phyloP scores from a whole-genome alignment of 1,140 invertebrate species.

The Penaeus vannamei region DNA sequence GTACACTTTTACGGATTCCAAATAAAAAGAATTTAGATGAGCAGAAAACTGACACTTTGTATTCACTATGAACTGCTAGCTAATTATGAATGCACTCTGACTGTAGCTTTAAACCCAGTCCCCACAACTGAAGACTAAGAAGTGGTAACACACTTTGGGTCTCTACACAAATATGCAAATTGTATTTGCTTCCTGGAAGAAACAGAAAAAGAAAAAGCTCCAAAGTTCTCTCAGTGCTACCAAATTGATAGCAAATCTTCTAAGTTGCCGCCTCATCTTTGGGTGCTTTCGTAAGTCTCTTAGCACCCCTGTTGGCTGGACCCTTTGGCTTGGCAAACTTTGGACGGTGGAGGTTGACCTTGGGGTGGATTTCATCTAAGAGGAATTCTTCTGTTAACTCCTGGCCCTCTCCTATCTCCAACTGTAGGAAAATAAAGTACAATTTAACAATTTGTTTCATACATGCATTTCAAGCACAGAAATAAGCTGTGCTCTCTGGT shows the following conservation, averaged over 20 bases:
- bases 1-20: too few relatives aligned
- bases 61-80: too few relatives aligned
- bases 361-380: slow-evolving; percentile 94
- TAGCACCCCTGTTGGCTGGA: slow-evolving; percentile 91
- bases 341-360: slow-evolving; percentile 88
- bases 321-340: slow-evolving; percentile 97
- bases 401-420: slow-evolving; percentile 91
- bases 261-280: slow-evolving; percentile 41
- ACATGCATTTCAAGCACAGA: background rate
- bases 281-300: slow-evolving; percentile 87
- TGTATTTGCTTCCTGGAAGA: too few relatives aligned
- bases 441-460: background rate
- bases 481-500: too few relatives aligned
- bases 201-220: too few relatives aligned
- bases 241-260: background rate
- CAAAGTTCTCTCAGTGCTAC: background rate
- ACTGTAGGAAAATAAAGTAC: slow-evolving; percentile 74
- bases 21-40: too few relatives aligned
- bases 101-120: too few relatives aligned
- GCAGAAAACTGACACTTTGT: too few relatives aligned
- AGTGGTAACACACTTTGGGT: too few relatives aligned
- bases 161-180: too few relatives aligned
- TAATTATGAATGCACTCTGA: too few relatives aligned
- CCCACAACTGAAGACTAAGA: too few relatives aligned
- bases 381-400: slow-evolving; percentile 92